A percentile compares a stretch with the other conserved stretches of the same genome.
These are phyloP conservation scores for Chrysotoxum bicinctum DNA, from an alignment of 2,888 invertebrate genomes.

Conservation along the genomic window DNA sequence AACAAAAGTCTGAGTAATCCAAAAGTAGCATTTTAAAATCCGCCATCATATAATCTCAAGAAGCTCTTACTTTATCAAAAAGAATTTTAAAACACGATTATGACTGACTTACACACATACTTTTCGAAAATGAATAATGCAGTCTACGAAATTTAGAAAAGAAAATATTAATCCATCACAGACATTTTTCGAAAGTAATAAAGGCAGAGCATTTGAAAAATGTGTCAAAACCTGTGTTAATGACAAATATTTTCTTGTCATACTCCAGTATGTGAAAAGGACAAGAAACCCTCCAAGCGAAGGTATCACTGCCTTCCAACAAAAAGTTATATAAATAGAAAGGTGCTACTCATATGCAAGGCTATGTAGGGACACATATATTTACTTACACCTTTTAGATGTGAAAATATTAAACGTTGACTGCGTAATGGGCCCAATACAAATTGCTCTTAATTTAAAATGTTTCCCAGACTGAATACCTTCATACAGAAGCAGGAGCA, in stretches of 20 bases:
- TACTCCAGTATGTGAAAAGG: neutral
- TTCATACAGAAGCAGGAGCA: neutral
- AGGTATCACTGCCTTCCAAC: neutral
- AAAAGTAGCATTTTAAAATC: neutral
- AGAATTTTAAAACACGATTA: neutral
- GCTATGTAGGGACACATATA: too few species aligned
- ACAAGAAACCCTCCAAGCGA: neutral
- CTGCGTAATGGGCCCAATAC: conserved; percentile 63
- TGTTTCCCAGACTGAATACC: conserved; percentile 52
- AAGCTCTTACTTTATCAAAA: neutral
- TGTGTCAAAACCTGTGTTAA: neutral
- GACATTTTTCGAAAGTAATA: neutral
- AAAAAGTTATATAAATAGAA: neutral
- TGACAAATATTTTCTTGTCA: neutral
- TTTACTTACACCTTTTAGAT: neutral
- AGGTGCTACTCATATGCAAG: neutral
- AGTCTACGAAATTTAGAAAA: neutral
- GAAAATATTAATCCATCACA: neutral
- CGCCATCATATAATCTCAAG: neutral
- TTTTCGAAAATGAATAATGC: neutral
- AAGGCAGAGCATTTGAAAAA: conserved; percentile 6
- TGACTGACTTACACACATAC: neutral
- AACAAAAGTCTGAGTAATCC: neutral
- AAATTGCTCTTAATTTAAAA: conserved; percentile 66
- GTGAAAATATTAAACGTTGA: conserved; percentile 11